Evolutionary conservation across 2,113 vertebrate genomes (phyloP).

Genomic region (Equus przewalskii): DNA sequence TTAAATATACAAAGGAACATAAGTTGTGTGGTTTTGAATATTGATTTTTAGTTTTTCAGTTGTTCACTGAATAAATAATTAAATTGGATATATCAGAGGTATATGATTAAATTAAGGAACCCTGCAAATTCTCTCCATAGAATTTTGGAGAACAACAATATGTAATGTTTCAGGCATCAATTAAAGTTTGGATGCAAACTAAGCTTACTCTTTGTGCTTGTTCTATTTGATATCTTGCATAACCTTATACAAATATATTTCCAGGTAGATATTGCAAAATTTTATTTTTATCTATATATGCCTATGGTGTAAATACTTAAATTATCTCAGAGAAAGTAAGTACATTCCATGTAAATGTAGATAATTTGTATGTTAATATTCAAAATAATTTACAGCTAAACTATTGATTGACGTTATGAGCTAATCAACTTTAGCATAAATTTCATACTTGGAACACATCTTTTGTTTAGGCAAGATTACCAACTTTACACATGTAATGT

Average conservation of each 20-base stretch:
- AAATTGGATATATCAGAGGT: background rate
- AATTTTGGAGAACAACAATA: conserved; percentile 45
- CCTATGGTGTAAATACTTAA: conserved; percentile 49
- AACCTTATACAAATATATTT: conserved; percentile 38
- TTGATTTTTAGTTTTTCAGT: conserved; percentile 16
- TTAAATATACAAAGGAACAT: background rate
- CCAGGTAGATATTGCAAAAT: conserved; percentile 20
- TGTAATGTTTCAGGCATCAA: conserved; percentile 46
- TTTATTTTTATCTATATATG: conserved; percentile 37
- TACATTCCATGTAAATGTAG: conserved; percentile 22
- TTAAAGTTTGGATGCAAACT: conserved; percentile 64
- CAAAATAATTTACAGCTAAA: conserved; percentile 15
- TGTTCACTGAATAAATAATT: background rate
- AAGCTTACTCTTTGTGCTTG: conserved; percentile 47
- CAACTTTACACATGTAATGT: background rate
- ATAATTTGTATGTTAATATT: background rate
- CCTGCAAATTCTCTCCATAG: background rate
- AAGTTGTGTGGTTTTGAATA: background rate
- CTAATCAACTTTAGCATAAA: background rate
- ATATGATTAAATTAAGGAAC: background rate
- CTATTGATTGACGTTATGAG: conserved; percentile 14
- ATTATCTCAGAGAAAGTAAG: conserved; percentile 32
- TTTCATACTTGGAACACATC: background rate
- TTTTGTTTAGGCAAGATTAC: conserved; percentile 17
- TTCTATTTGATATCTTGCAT: conserved; percentile 45